These are phyloP conservation scores for Sceloporus tristichus DNA, from an alignment of 2,113 vertebrate genomes.

Conservation along the genomic window DNA sequence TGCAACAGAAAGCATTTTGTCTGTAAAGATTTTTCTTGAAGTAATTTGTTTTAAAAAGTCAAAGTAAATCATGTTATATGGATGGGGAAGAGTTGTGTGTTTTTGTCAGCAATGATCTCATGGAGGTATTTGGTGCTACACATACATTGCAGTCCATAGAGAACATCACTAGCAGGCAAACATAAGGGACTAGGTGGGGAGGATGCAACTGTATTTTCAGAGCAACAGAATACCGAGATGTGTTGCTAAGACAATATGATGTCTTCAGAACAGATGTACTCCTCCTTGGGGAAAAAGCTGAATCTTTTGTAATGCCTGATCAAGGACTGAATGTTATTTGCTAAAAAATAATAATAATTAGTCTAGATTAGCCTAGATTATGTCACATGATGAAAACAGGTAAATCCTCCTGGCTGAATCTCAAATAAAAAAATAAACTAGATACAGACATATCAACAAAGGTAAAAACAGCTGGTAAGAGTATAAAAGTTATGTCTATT, in stretches of 20 bases:
- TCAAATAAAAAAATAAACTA: slow-evolving; percentile 17
- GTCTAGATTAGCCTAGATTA: background rate
- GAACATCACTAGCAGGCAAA: background rate
- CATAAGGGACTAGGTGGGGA: background rate
- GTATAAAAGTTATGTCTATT: slow-evolving; percentile 32
- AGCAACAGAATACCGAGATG: background rate
- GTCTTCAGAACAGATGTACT: background rate
- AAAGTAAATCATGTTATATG: background rate
- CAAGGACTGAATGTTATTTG: background rate
- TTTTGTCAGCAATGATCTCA: background rate
- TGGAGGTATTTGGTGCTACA: background rate
- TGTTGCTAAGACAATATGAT: background rate
- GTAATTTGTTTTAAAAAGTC: background rate
- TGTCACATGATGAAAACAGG: background rate
- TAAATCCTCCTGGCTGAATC: slow-evolving; percentile 14
- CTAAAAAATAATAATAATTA: background rate
- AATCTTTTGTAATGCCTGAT: background rate
- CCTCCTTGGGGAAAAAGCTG: background rate
- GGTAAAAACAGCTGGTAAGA: background rate
- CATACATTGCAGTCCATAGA: background rate
- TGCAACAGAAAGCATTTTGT: too few relatives aligned
- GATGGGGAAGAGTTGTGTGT: background rate
- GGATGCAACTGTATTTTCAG: background rate
- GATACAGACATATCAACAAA: slow-evolving; percentile 22
- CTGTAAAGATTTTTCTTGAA: too few relatives aligned